Percentiles rank a stretch among this genome's conserved stretches.
phyloP scores from a whole-genome alignment of 2,113 vertebrate genomes.

The Entelurus aequoreus region DNA sequence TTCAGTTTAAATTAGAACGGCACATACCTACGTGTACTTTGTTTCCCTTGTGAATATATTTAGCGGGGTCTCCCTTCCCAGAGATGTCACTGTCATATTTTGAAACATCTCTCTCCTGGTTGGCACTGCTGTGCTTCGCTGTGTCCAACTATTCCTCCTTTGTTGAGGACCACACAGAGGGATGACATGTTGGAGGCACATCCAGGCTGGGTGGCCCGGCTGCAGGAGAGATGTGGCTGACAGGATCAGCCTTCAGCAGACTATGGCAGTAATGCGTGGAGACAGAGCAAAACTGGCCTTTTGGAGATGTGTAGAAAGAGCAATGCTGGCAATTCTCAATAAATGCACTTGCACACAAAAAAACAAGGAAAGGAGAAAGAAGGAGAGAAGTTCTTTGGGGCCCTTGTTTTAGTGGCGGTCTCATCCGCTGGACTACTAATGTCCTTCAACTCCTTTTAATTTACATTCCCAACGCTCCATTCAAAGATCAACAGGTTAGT shows the following conservation, averaged over 20 bases:
- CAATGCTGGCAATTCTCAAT: constrained; percentile 66
- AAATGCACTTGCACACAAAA: constrained; percentile 53
- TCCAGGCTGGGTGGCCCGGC: constrained; percentile 76
- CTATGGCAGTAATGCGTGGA: constrained; percentile 73
- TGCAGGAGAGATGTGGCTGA: constrained; percentile 70
- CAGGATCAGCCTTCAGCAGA: constrained; percentile 72
- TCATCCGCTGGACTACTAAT: constrained; percentile 57
- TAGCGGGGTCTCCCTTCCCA: constrained; percentile 43
- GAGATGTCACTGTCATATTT: constrained; percentile 75
- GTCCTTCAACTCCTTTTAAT: constrained; percentile 44
- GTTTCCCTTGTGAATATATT: background rate
- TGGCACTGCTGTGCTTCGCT: constrained; percentile 64
- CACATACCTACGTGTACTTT: constrained; percentile 3
- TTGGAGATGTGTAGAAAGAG: constrained; percentile 68
- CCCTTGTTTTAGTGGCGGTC: constrained; percentile 56
- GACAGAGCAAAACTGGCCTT: constrained; percentile 76
- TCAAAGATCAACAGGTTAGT: background rate
- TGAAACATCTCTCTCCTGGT: constrained; percentile 71
- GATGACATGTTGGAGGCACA: constrained; percentile 72
- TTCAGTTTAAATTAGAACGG: background rate
- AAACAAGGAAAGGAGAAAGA: constrained; percentile 27
- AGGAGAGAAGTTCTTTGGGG: constrained; percentile 53
- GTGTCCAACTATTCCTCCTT: constrained; percentile 66
- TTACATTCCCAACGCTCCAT: constrained; percentile 20
- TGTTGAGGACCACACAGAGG: constrained; percentile 76